Percentiles rank a stretch among this genome's conserved stretches.
Conservation (phyloP, 2,888 invertebrate species). For the Acronicta aceris region DNA sequence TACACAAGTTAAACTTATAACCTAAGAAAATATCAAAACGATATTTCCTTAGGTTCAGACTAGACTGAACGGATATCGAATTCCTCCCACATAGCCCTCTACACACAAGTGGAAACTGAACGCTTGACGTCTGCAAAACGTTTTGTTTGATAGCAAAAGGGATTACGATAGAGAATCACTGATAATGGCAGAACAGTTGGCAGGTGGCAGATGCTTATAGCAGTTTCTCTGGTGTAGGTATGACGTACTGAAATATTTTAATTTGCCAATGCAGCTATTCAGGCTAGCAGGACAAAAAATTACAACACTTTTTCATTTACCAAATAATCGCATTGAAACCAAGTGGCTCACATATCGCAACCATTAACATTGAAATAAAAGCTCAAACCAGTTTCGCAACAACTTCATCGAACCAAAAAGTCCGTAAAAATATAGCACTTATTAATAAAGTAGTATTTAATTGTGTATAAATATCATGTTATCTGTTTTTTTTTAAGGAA, state of each 20-base stretch:
- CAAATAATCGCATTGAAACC: constrained; percentile 9
- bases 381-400: constrained; percentile 39
- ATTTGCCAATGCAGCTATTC: neutral
- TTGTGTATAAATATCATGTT: constrained; percentile 17
- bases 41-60: constrained; percentile 2
- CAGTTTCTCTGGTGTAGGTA: neutral
- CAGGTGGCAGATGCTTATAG: constrained; percentile 1
- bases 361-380: constrained; percentile 19
- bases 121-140: constrained; percentile 4
- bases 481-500: constrained; percentile 21
- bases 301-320: constrained; percentile 13
- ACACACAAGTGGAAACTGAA: constrained; percentile 6
- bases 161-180: constrained; percentile 12
- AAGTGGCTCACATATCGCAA: constrained; percentile 15
- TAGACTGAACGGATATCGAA: constrained; percentile 17
- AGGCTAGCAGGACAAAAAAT: constrained; percentile 4
- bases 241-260: neutral
- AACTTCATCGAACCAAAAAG: constrained; percentile 26
- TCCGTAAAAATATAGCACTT: constrained; percentile 17
- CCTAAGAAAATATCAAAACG: neutral
- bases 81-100: constrained; percentile 26
- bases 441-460: constrained; percentile 20
- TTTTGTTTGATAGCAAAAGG: constrained; percentile 19
- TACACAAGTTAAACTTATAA: too few relatives aligned
- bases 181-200: constrained; percentile 5